phyloP scores from a whole-genome alignment of 2,113 vertebrate genomes.

The Prunella himalayana region DNA sequence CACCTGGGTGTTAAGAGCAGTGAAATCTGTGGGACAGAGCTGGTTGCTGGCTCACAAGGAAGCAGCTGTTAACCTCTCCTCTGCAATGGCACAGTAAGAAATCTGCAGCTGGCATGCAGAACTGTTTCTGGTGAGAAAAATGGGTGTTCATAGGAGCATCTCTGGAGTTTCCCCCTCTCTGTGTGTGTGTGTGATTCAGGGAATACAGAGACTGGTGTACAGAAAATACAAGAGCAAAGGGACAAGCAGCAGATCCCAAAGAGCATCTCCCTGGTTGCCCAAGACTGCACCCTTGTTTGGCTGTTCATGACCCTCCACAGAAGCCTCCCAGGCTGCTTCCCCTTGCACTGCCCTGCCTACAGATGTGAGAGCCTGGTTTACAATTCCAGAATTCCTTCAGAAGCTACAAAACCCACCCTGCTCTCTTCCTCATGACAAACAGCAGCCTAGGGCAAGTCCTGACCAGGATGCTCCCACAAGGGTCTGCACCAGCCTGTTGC shows the following conservation, averaged over 20 bases:
- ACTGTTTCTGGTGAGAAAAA: neutral
- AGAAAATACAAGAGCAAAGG: neutral
- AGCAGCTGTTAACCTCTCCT: neutral
- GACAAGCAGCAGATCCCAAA: neutral
- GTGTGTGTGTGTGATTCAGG: neutral
- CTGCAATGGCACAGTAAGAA: accelerated
- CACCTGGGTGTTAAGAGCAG: neutral
- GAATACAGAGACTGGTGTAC: accelerated
- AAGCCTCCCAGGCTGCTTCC: neutral
- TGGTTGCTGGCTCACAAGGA: neutral
- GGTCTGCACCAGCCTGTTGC: neutral
- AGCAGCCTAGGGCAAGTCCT: neutral
- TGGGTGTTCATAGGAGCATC: accelerated
- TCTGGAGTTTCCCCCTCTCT: neutral
- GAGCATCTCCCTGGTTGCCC: accelerated
- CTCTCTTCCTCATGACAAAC: neutral
- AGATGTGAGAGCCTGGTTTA: neutral
- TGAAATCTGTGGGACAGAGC: neutral
- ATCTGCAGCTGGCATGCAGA: neutral
- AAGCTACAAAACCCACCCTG: neutral
- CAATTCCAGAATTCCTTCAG: neutral
- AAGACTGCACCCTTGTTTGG: neutral
- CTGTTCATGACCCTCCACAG: neutral
- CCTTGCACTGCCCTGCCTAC: accelerated
- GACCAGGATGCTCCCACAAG: neutral